phyloP scores from a whole-genome alignment of 2,797 vertebrate species.

The Malurus leucopterus region DNA sequence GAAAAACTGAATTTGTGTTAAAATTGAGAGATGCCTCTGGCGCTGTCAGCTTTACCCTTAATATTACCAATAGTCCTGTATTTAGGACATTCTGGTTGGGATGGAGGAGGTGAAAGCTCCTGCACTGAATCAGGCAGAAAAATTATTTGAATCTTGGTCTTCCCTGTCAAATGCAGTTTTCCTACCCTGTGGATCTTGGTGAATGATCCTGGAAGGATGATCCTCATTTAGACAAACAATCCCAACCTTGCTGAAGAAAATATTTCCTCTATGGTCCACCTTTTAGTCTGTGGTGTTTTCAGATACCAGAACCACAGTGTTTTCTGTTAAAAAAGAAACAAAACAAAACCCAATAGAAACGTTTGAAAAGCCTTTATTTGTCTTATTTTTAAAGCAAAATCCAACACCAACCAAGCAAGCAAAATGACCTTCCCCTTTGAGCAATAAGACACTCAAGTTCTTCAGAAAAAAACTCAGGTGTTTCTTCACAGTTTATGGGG shows the following conservation, averaged over 20 bases:
- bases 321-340: neutral
- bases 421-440: no score
- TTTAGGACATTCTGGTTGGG: neutral
- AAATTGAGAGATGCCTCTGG: neutral
- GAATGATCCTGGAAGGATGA: neutral
- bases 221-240: neutral
- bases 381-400: neutral
- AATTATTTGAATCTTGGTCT: neutral
- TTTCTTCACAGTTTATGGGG: neutral
- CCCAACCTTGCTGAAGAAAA: neutral
- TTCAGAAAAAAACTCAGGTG: neutral
- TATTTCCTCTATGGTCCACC: rapidly evolving
- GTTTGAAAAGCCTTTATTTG: neutral
- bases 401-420: neutral
- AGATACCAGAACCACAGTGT: rapidly evolving
- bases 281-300: neutral
- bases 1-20: neutral
- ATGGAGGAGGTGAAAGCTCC: neutral
- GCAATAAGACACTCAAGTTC: neutral
- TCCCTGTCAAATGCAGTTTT: neutral
- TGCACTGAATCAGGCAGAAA: neutral
- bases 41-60: neutral
- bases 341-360: neutral
- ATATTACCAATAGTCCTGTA: neutral
- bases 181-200: neutral